Conservation (phyloP, 2,113 vertebrate genomes). For the Megatriorchis doriae region DNA sequence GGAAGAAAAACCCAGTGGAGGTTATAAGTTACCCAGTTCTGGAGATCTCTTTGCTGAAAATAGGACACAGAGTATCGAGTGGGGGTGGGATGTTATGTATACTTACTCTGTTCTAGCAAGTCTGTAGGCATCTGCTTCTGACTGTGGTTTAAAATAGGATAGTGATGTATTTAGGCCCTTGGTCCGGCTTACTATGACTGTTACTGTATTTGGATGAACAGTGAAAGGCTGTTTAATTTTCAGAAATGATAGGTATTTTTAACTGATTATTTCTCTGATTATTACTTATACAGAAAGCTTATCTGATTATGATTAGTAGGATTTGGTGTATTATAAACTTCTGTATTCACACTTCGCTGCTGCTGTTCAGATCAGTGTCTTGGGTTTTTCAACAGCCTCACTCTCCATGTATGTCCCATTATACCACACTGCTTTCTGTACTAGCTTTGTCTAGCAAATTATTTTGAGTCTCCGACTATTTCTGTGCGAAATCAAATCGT, state of each 20-base stretch:
- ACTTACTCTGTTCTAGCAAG: not conserved
- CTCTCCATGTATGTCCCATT: not conserved
- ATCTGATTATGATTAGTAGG: not conserved
- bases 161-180: not conserved
- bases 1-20: not conserved
- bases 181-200: not conserved
- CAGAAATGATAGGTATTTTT: not conserved
- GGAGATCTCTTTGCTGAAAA: not conserved
- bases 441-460: not conserved
- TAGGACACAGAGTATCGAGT: not conserved
- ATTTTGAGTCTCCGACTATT: not conserved
- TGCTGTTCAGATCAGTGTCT: not conserved
- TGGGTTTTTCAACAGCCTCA: not conserved
- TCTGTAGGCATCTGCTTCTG: not conserved
- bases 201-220: not conserved
- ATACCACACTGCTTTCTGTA: not conserved
- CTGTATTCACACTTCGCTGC: not conserved
- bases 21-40: not conserved
- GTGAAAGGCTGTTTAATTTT: not conserved
- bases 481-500: not conserved
- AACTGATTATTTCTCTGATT: not conserved
- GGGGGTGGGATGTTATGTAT: not conserved
- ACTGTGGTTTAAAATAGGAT: not conserved
- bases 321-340: not conserved
- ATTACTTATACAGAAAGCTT: not conserved